Conservation (phyloP, 1,140 invertebrate species). For the Zophobas atratus region DNA sequence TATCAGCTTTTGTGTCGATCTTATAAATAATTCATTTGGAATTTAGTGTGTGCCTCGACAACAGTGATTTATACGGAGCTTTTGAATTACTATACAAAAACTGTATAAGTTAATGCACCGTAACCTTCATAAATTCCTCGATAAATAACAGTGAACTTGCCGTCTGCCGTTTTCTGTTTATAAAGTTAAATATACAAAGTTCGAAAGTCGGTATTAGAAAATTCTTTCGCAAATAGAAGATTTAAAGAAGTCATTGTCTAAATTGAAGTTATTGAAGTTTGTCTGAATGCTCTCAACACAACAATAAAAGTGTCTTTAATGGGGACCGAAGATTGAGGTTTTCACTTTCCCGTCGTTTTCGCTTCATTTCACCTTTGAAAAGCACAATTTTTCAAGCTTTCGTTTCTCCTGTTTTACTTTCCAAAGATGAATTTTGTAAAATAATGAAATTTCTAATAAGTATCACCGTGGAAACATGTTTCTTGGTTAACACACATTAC, state of each 20-base stretch:
- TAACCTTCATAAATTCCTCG: not conserved
- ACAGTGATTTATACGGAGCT: slow-evolving; percentile 43
- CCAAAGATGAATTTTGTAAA: not conserved
- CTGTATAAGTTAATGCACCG: slow-evolving; percentile 18
- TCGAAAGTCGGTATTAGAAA: slow-evolving; percentile 7
- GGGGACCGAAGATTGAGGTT: not conserved
- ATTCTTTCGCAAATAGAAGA: slow-evolving; percentile 1
- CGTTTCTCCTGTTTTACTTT: not conserved
- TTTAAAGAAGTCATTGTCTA: not conserved
- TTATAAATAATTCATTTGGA: slow-evolving; percentile 48
- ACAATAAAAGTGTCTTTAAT: not conserved
- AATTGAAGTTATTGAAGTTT: slow-evolving; percentile 1
- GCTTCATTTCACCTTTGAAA: slow-evolving; percentile 7
- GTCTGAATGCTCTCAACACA: not conserved
- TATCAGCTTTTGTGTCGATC: slow-evolving; percentile 34
- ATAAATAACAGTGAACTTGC: too few relatives aligned
- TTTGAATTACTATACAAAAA: slow-evolving; percentile 39
- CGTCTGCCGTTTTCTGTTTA: not conserved
- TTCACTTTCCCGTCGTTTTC: slow-evolving; percentile 11
- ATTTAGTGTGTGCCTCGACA: slow-evolving; percentile 33
- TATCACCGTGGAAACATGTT: too few relatives aligned
- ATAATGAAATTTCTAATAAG: too few relatives aligned
- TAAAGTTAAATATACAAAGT: not conserved
- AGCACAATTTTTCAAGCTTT: not conserved
- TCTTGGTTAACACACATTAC: too few relatives aligned